Conservation (phyloP, 1,140 invertebrate species). For the Mycetomoellerius zeteki region DNA sequence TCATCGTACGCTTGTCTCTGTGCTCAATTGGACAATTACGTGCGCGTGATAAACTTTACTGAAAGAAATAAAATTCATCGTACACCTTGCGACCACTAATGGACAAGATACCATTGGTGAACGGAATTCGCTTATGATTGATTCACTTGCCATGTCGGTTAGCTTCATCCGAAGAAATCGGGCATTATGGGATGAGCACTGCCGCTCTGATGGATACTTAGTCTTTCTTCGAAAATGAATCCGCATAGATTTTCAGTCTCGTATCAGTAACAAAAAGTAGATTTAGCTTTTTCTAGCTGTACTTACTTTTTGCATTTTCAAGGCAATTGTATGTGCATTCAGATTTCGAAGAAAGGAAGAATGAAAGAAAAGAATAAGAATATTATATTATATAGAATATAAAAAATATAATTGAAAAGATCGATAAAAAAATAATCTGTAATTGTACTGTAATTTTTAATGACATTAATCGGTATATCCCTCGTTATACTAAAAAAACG, state of each 20-base stretch:
- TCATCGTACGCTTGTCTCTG: slow-evolving; percentile 78
- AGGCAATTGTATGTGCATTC: not conserved
- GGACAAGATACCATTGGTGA: not conserved
- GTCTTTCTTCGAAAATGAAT: not conserved
- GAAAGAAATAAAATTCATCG: slow-evolving; percentile 11
- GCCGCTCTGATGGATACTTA: not conserved
- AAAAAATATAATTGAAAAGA: slow-evolving; percentile 2
- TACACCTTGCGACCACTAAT: not conserved
- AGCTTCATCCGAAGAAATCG: slow-evolving; percentile 7
- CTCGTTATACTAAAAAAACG: slow-evolving; percentile 4
- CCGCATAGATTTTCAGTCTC: not conserved
- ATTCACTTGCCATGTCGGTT: not conserved
- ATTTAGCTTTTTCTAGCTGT: not conserved
- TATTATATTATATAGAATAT: not conserved
- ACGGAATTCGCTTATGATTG: slow-evolving; percentile 1
- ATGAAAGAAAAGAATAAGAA: not conserved
- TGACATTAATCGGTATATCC: not conserved
- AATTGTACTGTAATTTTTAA: not conserved
- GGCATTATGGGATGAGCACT: not conserved
- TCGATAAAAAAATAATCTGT: not conserved
- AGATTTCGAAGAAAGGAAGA: not conserved
- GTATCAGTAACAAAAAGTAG: not conserved
- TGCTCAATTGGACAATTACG: slow-evolving; percentile 78
- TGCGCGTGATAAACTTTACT: slow-evolving; percentile 18
- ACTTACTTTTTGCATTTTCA: slow-evolving; percentile 4